Evolutionary conservation across 2,113 vertebrate species (phyloP).

Genomic region (Bagarius yarrelli): DNA sequence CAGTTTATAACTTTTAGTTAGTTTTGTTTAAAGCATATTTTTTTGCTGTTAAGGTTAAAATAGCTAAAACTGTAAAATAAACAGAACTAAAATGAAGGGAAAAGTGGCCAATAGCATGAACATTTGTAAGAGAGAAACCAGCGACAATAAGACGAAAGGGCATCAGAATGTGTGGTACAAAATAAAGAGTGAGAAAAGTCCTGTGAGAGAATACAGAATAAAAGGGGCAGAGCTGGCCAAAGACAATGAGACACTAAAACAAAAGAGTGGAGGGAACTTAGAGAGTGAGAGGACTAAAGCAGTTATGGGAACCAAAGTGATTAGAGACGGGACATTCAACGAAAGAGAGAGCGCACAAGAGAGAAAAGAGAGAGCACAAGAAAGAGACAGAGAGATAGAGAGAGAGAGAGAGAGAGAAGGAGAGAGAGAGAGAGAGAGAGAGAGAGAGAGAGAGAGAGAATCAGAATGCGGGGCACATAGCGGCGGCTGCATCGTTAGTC

Average conservation of each 20-base stretch:
- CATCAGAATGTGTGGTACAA: not conserved
- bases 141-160: not conserved
- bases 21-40: not conserved
- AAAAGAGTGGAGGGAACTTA: not conserved
- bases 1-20: not conserved
- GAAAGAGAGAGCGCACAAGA: not conserved
- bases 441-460: not conserved
- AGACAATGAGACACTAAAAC: not conserved
- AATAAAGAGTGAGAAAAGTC: not conserved
- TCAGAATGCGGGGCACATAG: conserved; percentile 16
- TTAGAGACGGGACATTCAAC: not conserved
- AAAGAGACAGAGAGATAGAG: conserved; percentile 9
- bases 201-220: not conserved
- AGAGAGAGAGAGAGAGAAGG: too few species aligned
- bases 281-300: not conserved
- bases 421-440: too few species aligned
- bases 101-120: not conserved
- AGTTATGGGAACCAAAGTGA: not conserved
- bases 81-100: not conserved
- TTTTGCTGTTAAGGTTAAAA: not conserved
- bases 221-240: not conserved
- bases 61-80: not conserved
- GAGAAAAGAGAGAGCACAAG: not conserved
- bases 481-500: not conserved
- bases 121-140: not conserved